A percentile compares a stretch with the other conserved stretches of the same genome.
phyloP scores from a whole-genome alignment of 2,113 vertebrate genomes.

The Setophaga coronata region DNA sequence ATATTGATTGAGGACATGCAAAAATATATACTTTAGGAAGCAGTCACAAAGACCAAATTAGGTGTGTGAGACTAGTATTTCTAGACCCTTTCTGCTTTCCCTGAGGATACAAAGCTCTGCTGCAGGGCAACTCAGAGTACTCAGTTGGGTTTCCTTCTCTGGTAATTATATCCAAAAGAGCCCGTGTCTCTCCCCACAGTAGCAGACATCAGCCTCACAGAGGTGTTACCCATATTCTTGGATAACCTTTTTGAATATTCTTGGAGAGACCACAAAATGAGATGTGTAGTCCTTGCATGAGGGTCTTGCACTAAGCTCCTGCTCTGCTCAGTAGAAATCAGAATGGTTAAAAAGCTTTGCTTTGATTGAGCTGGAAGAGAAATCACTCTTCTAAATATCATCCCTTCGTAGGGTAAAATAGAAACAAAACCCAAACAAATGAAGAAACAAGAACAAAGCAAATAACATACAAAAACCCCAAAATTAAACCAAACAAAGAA shows the following conservation, averaged over 20 bases:
- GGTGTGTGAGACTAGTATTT: background rate
- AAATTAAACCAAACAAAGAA: background rate
- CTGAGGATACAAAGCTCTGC: background rate
- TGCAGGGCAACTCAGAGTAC: background rate
- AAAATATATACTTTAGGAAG: background rate
- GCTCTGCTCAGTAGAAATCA: background rate
- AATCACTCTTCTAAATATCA: background rate
- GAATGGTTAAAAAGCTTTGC: background rate
- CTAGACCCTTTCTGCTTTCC: background rate
- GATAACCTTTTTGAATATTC: background rate
- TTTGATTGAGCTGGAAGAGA: background rate
- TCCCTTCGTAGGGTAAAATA: background rate
- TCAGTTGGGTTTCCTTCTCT: background rate
- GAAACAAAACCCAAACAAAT: background rate
- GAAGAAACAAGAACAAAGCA: background rate
- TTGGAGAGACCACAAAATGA: background rate
- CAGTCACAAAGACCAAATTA: background rate
- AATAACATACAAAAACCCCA: background rate
- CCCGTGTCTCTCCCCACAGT: background rate
- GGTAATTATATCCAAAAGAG: background rate
- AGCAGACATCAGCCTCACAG: background rate
- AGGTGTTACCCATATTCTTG: background rate
- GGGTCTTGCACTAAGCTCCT: background rate
- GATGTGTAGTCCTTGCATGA: background rate
- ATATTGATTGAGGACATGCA: background rate